Evolutionary conservation across 2,113 vertebrate genomes (phyloP).

Genomic region (Piprites chloris): DNA sequence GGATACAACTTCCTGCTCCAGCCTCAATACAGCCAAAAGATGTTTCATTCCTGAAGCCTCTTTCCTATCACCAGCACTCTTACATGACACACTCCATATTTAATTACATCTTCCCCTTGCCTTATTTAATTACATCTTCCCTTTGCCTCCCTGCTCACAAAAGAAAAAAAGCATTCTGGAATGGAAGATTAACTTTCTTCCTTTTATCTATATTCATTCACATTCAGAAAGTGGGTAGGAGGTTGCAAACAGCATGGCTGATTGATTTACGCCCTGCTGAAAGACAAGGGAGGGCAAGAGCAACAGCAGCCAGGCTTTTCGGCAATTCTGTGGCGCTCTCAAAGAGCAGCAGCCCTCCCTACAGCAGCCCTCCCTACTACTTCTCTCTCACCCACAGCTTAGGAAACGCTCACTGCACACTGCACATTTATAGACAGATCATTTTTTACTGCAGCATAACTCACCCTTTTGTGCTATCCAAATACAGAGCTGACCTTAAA

Average conservation of each 20-base stretch:
- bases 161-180: conserved; percentile 23
- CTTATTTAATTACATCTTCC: neutral
- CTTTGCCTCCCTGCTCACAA: neutral
- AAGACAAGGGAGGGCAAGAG: conserved; percentile 21
- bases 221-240: neutral
- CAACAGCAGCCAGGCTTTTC: neutral
- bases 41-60: neutral
- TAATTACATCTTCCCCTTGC: neutral
- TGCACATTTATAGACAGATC: neutral
- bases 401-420: neutral
- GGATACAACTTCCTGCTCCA: neutral
- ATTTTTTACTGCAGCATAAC: neutral
- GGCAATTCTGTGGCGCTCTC: neutral
- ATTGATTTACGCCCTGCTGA: conserved; percentile 3
- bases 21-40: neutral
- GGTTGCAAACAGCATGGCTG: neutral
- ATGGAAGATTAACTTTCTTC: conserved; percentile 51
- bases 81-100: neutral
- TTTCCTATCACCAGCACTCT: neutral
- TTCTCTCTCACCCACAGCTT: neutral
- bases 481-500: neutral
- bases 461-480: neutral
- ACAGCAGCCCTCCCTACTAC: neutral
- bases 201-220: neutral
- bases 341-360: neutral